These are phyloP conservation scores for Corythaixoides concolor DNA, from an alignment of 2,113 vertebrate genomes.

Conservation along the genomic window DNA sequence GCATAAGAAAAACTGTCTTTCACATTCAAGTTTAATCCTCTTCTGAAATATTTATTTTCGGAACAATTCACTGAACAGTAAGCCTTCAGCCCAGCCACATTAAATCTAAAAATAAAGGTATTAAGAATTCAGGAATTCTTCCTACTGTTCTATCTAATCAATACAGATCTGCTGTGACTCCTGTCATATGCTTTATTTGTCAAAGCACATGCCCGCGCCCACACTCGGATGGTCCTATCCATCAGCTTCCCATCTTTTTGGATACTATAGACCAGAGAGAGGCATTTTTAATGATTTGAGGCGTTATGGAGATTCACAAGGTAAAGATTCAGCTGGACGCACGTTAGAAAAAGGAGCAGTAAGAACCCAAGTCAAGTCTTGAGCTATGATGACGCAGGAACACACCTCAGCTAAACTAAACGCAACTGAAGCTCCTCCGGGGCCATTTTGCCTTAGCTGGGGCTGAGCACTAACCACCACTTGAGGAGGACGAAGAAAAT, in stretches of 20 bases:
- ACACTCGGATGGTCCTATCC: accelerated
- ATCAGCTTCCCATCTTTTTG: not conserved
- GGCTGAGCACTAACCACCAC: not conserved
- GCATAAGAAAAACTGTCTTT: not conserved
- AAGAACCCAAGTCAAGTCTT: not conserved
- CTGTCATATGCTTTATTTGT: not conserved
- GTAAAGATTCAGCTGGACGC: accelerated
- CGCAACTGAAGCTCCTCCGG: not conserved
- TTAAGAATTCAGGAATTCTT: not conserved
- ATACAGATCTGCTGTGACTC: not conserved
- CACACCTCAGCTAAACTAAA: not conserved
- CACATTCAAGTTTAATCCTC: constrained; percentile 9
- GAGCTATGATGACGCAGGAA: not conserved
- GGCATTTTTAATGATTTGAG: not conserved
- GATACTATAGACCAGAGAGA: accelerated
- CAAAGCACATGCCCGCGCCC: not conserved
- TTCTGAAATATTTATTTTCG: constrained; percentile 6
- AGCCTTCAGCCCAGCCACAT: not conserved
- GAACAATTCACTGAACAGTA: not conserved
- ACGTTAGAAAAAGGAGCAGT: not conserved
- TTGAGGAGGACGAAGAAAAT: not conserved
- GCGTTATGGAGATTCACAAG: not conserved
- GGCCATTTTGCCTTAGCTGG: not conserved
- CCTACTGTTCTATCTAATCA: not conserved
- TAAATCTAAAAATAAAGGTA: not conserved